Evolutionary conservation across 2,797 vertebrate species (phyloP).

Genomic region (Meriones psammophilus): DNA sequence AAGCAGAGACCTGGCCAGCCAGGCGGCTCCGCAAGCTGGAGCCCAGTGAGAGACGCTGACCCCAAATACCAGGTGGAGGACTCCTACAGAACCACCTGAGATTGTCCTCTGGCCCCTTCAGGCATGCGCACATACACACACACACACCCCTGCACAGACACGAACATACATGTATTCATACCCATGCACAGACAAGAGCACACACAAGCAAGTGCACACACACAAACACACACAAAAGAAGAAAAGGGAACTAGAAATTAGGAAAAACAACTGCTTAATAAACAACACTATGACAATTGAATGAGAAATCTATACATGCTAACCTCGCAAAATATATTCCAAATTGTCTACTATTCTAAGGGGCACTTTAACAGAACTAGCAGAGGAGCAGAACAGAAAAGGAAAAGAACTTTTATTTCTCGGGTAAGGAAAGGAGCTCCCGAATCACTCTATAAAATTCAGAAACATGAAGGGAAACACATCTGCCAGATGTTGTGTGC

Average conservation of each 20-base stretch:
- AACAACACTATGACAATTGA: neutral
- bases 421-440: neutral
- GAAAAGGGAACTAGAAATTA: neutral
- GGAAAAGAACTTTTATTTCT: neutral
- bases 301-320: neutral
- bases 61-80: neutral
- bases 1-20: neutral
- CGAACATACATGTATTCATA: neutral
- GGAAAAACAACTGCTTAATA: conserved; percentile 37
- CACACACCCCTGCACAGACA: neutral
- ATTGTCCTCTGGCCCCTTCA: neutral
- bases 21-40: neutral
- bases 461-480: conserved; percentile 25
- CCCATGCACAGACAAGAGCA: neutral
- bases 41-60: neutral
- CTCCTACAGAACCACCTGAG: neutral
- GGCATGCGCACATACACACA: neutral
- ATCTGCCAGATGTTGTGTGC: too few species aligned
- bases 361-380: conserved; percentile 17
- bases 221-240: neutral
- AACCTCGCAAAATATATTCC: neutral
- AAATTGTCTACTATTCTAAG: conserved; percentile 15
- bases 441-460: conserved; percentile 11
- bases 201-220: neutral
- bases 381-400: neutral